Evolutionary conservation across 2,797 vertebrate species (phyloP).

Genomic region (Psittacula echo): DNA sequence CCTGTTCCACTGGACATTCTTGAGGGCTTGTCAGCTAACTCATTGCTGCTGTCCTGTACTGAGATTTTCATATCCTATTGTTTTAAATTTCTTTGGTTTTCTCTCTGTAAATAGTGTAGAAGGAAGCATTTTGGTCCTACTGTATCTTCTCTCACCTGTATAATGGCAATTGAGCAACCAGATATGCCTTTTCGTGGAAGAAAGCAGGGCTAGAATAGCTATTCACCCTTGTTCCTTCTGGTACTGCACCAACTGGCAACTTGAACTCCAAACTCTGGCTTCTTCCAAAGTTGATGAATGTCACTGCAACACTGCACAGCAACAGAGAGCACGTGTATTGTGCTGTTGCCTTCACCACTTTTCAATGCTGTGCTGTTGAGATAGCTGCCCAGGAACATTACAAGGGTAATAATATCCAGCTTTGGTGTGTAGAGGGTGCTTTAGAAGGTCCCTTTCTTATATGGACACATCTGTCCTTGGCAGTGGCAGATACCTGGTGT

Average conservation of each 20-base stretch:
- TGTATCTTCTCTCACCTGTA: neutral
- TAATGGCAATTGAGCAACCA: neutral
- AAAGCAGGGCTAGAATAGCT: neutral
- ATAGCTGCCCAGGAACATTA: neutral
- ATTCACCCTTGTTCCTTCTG: neutral
- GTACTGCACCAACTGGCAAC: neutral
- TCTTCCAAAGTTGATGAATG: neutral
- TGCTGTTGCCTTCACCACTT: neutral
- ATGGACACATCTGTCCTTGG: neutral
- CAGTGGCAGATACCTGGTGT: neutral
- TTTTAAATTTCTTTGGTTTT: neutral
- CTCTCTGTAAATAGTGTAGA: neutral
- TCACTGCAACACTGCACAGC: rapidly evolving
- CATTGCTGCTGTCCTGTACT: neutral
- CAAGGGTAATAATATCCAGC: neutral
- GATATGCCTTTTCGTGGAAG: neutral
- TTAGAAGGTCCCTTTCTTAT: neutral
- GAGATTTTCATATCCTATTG: neutral
- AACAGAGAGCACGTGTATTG: rapidly evolving
- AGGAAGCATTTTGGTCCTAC: neutral
- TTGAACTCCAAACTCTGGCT: neutral
- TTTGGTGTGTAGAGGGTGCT: neutral
- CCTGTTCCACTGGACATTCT: neutral
- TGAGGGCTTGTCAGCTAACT: neutral
- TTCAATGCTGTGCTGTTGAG: neutral